Evolutionary conservation across 2,888 invertebrate genomes (phyloP).

Genomic region (Chrysotoxum bicinctum): DNA sequence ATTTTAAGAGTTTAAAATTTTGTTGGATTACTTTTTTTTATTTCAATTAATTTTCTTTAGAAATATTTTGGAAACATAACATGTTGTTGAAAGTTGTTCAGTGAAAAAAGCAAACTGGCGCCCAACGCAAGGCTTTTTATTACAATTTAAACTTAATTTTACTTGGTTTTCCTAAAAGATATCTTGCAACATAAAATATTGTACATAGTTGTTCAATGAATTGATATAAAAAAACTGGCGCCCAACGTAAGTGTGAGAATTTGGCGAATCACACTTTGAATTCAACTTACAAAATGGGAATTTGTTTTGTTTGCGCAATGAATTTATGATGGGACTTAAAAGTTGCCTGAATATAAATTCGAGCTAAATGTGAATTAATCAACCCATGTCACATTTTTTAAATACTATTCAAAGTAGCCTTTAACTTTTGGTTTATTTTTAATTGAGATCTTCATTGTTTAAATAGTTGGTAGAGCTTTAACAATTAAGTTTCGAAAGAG

Average conservation of each 20-base stretch:
- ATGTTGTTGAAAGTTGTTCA: too few species aligned
- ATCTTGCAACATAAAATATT: too few species aligned
- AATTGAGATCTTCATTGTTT: background rate
- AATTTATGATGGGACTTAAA: background rate
- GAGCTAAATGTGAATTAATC: background rate
- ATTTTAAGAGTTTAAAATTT: too few species aligned
- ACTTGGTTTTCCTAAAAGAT: too few species aligned
- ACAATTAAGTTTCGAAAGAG: too few species aligned
- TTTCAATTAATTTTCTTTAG: too few species aligned
- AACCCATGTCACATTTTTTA: background rate
- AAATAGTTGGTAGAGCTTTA: too few species aligned
- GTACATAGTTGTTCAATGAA: too few species aligned
- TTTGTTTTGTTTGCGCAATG: conserved; percentile 16
- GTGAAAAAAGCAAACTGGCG: background rate
- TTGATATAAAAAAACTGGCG: too few species aligned
- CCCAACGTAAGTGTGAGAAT: background rate
- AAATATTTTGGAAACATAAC: too few species aligned
- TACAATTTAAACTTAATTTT: too few species aligned
- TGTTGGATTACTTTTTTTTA: too few species aligned
- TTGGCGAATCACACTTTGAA: conserved; percentile 9
- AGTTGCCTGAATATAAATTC: background rate
- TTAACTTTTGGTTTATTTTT: background rate
- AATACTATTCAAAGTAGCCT: background rate
- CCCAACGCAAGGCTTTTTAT: background rate
- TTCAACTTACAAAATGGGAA: conserved; percentile 42